Conservation (phyloP, 2,888 invertebrate genomes). For the Orthonevra nobilis region DNA sequence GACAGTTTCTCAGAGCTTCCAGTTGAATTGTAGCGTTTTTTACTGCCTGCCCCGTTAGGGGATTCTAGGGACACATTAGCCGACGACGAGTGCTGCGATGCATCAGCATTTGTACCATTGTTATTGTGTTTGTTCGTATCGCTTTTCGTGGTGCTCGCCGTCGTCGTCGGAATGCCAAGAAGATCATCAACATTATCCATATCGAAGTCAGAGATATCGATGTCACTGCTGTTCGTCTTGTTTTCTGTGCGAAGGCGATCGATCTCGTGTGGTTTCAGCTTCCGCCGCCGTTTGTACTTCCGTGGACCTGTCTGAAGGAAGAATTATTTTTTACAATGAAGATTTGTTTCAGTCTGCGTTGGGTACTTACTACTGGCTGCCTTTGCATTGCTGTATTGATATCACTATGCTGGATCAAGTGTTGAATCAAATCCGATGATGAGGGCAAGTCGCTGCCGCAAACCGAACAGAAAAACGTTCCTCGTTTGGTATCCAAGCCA, state of each 20-base stretch:
- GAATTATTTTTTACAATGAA: background rate
- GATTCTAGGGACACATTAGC: slow-evolving; percentile 63
- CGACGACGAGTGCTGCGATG: slow-evolving; percentile 66
- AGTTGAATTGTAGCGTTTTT: slow-evolving; percentile 73
- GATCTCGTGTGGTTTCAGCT: slow-evolving; percentile 85
- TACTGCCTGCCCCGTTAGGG: slow-evolving; percentile 2
- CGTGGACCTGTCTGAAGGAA: slow-evolving; percentile 84
- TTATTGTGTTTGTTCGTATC: slow-evolving; percentile 48
- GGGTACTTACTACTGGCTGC: slow-evolving; percentile 84
- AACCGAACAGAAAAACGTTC: slow-evolving; percentile 87
- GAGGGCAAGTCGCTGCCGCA: slow-evolving; percentile 86
- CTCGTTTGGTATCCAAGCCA: slow-evolving; percentile 87
- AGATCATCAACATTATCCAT: slow-evolving; percentile 79
- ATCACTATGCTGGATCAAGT: slow-evolving; percentile 92
- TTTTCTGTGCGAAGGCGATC: slow-evolving; percentile 78
- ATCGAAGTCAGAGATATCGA: slow-evolving; percentile 78
- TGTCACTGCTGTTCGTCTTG: slow-evolving; percentile 75
- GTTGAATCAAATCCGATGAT: slow-evolving; percentile 89
- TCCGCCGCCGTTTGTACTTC: slow-evolving; percentile 90
- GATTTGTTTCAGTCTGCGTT: background rate
- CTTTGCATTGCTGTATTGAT: slow-evolving; percentile 90
- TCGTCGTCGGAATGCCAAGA: slow-evolving; percentile 73
- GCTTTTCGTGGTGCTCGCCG: slow-evolving; percentile 29
- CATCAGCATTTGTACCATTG: slow-evolving; percentile 59
- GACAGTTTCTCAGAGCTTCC: slow-evolving; percentile 53